Evolutionary conservation across 1,140 invertebrate species (phyloP).

Genomic region (Calliphora vicina): DNA sequence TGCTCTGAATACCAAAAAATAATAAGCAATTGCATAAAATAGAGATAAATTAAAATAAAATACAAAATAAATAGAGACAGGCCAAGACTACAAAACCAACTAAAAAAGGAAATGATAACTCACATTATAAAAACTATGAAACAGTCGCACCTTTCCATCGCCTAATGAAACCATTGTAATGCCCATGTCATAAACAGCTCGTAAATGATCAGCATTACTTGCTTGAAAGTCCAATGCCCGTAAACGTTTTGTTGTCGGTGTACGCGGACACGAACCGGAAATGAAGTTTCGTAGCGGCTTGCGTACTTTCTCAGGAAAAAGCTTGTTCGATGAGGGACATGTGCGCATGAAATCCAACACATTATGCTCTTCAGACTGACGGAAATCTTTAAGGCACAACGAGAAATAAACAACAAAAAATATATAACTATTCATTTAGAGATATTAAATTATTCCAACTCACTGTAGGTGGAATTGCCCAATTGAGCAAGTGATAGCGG

Average conservation of each 20-base stretch:
- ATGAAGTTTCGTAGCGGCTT: slow-evolving; percentile 86
- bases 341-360: slow-evolving; percentile 76
- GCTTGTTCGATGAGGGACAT: slow-evolving; percentile 84
- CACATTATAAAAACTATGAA: slow-evolving; percentile 86
- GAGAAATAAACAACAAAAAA: slow-evolving; percentile 24
- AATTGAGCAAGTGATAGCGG: slow-evolving; percentile 80
- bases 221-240: slow-evolving; percentile 81
- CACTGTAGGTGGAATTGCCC: slow-evolving; percentile 60
- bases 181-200: slow-evolving; percentile 90
- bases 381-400: slow-evolving; percentile 49
- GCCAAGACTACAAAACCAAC: background rate
- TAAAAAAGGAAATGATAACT: slow-evolving; percentile 58
- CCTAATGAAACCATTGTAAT: slow-evolving; percentile 87
- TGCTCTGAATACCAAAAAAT: background rate
- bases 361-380: slow-evolving; percentile 67
- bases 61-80: slow-evolving; percentile 16
- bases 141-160: slow-evolving; percentile 89
- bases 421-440: no score
- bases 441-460: no score
- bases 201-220: slow-evolving; percentile 89
- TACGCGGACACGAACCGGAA: slow-evolving; percentile 78
- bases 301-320: slow-evolving; percentile 81
- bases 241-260: slow-evolving; percentile 68
- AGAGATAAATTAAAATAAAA: slow-evolving; percentile 23
- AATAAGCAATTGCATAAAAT: slow-evolving; percentile 15